A percentile compares a stretch with the other conserved stretches of the same genome.
These are phyloP conservation scores for Andricus grossulariae DNA, from an alignment of 1,140 invertebrate genomes.

Conservation along the genomic window DNA sequence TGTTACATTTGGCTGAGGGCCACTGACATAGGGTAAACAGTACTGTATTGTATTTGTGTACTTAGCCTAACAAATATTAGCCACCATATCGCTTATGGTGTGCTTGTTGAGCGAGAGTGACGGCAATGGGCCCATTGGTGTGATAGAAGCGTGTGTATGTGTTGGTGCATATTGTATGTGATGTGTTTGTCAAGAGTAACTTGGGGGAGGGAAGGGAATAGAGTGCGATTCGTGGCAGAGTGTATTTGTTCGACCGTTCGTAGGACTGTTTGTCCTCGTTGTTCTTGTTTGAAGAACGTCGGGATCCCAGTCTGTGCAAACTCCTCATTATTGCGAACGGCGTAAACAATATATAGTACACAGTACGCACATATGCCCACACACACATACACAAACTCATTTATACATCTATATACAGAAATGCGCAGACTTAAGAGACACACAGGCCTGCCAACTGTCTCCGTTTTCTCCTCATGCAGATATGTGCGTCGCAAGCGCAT, in stretches of 20 bases:
- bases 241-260: conserved; percentile 67
- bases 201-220: conserved; percentile 16
- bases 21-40: conserved; percentile 52
- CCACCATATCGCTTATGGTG: conserved; percentile 74
- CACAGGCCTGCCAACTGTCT: not conserved
- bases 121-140: conserved; percentile 2
- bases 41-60: conserved; percentile 72
- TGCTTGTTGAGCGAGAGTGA: conserved; percentile 60
- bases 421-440: not conserved
- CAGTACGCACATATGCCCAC: conserved; percentile 43
- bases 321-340: conserved; percentile 71
- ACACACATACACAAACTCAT: not conserved
- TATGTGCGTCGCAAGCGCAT: not conserved
- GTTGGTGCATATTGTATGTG: not conserved
- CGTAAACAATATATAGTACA: conserved; percentile 59
- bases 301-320: conserved; percentile 71
- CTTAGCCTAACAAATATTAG: conserved; percentile 74
- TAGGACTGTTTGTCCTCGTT: conserved; percentile 60
- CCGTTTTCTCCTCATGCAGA: not conserved
- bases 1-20: conserved; percentile 44
- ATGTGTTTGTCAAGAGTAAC: conserved; percentile 4
- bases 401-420: not conserved
- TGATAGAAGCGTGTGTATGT: conserved; percentile 5
- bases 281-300: conserved; percentile 69
- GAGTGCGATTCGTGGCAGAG: conserved; percentile 61